phyloP scores from a whole-genome alignment of 2,113 vertebrate species.

The Cyanistes caeruleus region DNA sequence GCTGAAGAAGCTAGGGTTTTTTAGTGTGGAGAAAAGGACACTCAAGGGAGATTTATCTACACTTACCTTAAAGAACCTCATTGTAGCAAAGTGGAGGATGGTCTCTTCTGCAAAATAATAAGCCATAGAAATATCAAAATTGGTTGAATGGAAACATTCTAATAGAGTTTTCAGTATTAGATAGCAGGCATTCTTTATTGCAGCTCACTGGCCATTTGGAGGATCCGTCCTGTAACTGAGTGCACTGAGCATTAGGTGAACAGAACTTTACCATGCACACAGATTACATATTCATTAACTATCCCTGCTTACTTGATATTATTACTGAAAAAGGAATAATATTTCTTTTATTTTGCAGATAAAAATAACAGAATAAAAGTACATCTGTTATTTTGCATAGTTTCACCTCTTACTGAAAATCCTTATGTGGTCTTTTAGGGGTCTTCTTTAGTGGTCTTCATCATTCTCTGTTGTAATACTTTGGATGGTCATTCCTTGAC shows the following conservation, averaged over 20 bases:
- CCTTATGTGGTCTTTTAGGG: background rate
- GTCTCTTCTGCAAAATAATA: background rate
- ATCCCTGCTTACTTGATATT: background rate
- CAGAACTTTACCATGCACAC: background rate
- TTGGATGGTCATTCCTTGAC: background rate
- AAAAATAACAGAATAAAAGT: background rate
- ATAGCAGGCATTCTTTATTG: background rate
- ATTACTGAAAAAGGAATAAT: background rate
- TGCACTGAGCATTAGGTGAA: background rate
- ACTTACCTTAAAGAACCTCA: fast-evolving
- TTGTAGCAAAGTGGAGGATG: background rate
- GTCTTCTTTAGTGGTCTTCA: background rate
- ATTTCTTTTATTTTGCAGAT: background rate
- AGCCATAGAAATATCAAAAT: background rate
- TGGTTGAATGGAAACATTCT: background rate
- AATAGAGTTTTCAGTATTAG: background rate
- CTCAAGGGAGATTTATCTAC: background rate
- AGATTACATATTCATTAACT: background rate
- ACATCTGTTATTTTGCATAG: background rate
- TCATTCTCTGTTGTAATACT: background rate
- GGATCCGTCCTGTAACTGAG: background rate
- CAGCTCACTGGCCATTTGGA: fast-evolving
- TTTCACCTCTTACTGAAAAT: background rate
- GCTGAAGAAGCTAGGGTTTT: background rate
- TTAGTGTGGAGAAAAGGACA: background rate